These are phyloP conservation scores for Mesaphorura yosii DNA, from an alignment of 1,140 invertebrate species.

Conservation along the genomic window DNA sequence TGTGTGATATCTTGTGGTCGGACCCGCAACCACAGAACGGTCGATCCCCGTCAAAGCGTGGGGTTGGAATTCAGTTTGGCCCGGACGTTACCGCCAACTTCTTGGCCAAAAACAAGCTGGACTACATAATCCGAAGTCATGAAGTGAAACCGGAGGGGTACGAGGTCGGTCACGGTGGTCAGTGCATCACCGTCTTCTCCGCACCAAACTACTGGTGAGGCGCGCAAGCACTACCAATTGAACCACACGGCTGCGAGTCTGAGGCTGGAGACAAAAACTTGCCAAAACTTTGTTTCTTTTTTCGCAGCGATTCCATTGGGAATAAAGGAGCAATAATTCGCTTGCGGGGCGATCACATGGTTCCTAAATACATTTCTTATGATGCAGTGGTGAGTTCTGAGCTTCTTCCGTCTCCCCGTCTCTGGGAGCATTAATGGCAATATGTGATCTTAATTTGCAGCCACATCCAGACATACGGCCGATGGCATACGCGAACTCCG, in stretches of 20 bases:
- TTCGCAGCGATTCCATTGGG: constrained; percentile 90
- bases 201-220: constrained; percentile 95
- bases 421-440: constrained; percentile 13
- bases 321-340: constrained; percentile 97
- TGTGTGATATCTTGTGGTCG: constrained; percentile 97
- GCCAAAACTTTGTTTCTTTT: constrained; percentile 22
- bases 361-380: constrained; percentile 81
- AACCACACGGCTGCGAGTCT: not conserved
- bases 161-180: constrained; percentile 83
- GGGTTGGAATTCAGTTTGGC: constrained; percentile 96
- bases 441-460: no score
- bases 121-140: constrained; percentile 91
- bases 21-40: constrained; percentile 86
- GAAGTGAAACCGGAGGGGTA: constrained; percentile 97
- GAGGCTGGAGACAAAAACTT: no score
- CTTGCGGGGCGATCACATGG: constrained; percentile 78
- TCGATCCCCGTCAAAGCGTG: constrained; percentile 82
- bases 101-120: constrained; percentile 68
- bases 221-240: not conserved
- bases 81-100: constrained; percentile 90
- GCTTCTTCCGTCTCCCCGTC: constrained; percentile 1
- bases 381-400: constrained; percentile 71
- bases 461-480: constrained; percentile 93
- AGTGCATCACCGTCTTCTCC: constrained; percentile 92
- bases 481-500: constrained; percentile 82